Evolutionary conservation across 2,113 vertebrate species (phyloP).

Genomic region (Dasyurus viverrinus): DNA sequence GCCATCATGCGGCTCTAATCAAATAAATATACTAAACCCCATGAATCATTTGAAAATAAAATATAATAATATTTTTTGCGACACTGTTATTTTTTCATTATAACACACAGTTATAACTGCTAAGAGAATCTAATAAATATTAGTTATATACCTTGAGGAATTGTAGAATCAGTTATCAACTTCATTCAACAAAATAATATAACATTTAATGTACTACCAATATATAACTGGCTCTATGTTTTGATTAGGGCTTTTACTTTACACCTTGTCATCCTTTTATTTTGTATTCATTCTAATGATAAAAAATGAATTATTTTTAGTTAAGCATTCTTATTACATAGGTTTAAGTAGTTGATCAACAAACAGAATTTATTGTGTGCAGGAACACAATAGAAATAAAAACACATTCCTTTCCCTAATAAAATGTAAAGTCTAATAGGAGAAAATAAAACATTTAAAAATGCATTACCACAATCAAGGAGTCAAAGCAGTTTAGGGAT

Average conservation of each 20-base stretch:
- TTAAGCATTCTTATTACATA: conserved; percentile 5
- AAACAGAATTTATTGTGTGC: neutral
- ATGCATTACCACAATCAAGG: neutral
- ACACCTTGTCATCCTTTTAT: neutral
- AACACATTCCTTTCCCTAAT: neutral
- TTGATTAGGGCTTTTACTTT: neutral
- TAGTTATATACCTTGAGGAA: conserved; percentile 26
- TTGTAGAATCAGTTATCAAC: conserved; percentile 1
- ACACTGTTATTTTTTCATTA: neutral
- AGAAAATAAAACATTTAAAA: neutral
- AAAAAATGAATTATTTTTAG: conserved; percentile 35
- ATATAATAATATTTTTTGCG: neutral
- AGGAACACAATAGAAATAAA: neutral
- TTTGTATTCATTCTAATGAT: neutral
- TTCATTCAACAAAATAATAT: conserved; percentile 5
- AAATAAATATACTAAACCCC: neutral
- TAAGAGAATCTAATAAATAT: neutral
- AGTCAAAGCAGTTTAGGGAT: neutral
- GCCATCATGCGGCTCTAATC: neutral
- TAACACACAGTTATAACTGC: conserved; percentile 2
- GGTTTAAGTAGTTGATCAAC: conserved; percentile 23
- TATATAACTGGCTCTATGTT: neutral
- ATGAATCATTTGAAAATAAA: conserved; percentile 33
- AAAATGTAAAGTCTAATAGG: neutral
- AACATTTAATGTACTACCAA: conserved; percentile 15